phyloP scores from a whole-genome alignment of 2,113 vertebrate genomes.

The Gobio gobio region DNA sequence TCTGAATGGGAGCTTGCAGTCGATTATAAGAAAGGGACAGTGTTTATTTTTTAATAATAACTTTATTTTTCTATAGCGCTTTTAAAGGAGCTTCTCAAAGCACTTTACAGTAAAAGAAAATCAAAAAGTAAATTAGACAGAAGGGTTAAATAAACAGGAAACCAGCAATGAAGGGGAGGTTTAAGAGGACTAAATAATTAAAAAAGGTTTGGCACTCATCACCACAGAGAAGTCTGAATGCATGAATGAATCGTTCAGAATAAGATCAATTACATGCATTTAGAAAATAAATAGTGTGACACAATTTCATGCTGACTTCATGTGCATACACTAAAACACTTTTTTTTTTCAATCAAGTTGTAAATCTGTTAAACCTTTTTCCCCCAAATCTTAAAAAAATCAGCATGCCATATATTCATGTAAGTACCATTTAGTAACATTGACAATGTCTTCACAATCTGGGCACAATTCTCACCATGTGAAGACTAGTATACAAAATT shows the following conservation, averaged over 20 bases:
- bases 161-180: no score
- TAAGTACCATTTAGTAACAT: background rate
- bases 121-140: no score
- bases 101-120: no score
- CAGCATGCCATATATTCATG: background rate
- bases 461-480: background rate
- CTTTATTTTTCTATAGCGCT: no score
- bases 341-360: background rate
- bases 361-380: background rate
- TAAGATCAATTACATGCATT: background rate
- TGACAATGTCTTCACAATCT: background rate
- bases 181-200: no score
- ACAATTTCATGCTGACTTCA: background rate
- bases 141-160: no score
- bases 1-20: background rate
- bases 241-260: background rate
- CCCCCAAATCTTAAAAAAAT: no score
- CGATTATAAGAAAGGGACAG: background rate
- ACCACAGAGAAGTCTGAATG: no score
- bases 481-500: background rate
- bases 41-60: no score
- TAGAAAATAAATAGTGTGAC: background rate
- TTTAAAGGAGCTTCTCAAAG: no score
- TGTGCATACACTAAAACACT: background rate
- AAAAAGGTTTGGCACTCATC: no score